A percentile compares a stretch with the other conserved stretches of the same genome.
These are phyloP conservation scores for Propithecus deckenii DNA, from an alignment of 2,797 vertebrate species.

Conservation along the genomic window DNA sequence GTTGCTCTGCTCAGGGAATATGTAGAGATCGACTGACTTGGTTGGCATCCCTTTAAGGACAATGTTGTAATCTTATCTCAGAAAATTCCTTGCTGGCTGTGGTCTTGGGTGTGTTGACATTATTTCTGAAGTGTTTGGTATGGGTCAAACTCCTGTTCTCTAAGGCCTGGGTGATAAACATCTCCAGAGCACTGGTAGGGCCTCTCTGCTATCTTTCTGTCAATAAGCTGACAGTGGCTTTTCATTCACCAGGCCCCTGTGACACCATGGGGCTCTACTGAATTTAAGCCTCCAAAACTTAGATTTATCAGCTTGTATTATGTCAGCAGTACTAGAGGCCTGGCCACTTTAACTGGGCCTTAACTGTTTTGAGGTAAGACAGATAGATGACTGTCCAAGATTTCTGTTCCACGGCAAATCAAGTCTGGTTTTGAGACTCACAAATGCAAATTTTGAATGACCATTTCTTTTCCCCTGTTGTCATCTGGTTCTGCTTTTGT, in stretches of 20 bases:
- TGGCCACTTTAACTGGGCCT: not conserved
- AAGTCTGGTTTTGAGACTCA: not conserved
- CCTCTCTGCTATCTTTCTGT: conserved; percentile 75
- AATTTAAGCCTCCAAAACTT: not conserved
- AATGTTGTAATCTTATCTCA: conserved; percentile 77
- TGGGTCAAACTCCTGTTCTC: conserved; percentile 40
- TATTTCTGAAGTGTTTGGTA: conserved; percentile 73
- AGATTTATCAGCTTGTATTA: conserved; percentile 43
- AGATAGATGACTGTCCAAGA: not conserved
- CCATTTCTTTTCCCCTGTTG: not conserved
- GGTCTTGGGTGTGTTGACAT: conserved; percentile 70
- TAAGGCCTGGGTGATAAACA: conserved; percentile 64
- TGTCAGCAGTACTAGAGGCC: conserved; percentile 59
- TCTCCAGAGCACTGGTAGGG: conserved; percentile 32
- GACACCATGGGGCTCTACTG: conserved; percentile 14
- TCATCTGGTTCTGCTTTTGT: not conserved
- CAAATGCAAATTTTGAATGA: not conserved
- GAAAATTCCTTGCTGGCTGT: conserved; percentile 70
- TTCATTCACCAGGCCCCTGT: conserved; percentile 55
- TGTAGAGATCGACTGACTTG: not conserved
- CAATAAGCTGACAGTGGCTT: conserved; percentile 56
- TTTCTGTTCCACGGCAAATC: not conserved
- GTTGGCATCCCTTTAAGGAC: conserved; percentile 42
- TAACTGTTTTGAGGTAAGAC: not conserved
- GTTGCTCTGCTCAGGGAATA: not conserved